A percentile compares a stretch with the other conserved stretches of the same genome.
Evolutionary conservation across 2,113 vertebrate species (phyloP).

Genomic region (Sula dactylatra): DNA sequence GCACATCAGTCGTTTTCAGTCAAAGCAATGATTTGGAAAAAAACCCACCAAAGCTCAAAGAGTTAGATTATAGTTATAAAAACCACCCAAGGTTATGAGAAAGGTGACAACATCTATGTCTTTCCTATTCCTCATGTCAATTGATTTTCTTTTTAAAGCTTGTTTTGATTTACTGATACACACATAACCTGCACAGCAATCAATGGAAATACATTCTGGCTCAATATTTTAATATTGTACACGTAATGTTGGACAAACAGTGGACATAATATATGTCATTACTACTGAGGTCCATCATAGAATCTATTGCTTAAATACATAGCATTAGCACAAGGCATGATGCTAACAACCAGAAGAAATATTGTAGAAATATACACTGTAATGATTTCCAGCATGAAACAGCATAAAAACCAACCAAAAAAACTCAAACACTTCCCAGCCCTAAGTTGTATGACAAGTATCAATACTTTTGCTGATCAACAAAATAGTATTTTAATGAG

Average conservation of each 20-base stretch:
- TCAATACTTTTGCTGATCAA: background rate
- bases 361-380: background rate
- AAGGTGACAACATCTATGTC: background rate
- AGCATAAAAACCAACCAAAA: background rate
- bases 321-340: background rate
- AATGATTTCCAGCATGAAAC: background rate
- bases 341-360: background rate
- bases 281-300: background rate
- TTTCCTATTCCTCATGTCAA: background rate
- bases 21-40: background rate
- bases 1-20: background rate
- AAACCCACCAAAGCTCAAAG: background rate
- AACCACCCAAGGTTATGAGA: background rate
- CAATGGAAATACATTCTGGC: conserved; percentile 24
- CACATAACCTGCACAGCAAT: conserved; percentile 36
- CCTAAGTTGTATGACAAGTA: background rate
- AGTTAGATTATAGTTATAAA: background rate
- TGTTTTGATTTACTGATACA: conserved; percentile 56
- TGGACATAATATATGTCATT: background rate
- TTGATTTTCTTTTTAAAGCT: conserved; percentile 53
- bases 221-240: background rate
- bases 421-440: background rate
- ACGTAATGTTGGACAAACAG: background rate
- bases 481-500: conserved; percentile 12
- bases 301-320: background rate